Percentiles rank a stretch among this genome's conserved stretches.
phyloP scores from a whole-genome alignment of 2,113 vertebrate species.

The Azemiops feae region DNA sequence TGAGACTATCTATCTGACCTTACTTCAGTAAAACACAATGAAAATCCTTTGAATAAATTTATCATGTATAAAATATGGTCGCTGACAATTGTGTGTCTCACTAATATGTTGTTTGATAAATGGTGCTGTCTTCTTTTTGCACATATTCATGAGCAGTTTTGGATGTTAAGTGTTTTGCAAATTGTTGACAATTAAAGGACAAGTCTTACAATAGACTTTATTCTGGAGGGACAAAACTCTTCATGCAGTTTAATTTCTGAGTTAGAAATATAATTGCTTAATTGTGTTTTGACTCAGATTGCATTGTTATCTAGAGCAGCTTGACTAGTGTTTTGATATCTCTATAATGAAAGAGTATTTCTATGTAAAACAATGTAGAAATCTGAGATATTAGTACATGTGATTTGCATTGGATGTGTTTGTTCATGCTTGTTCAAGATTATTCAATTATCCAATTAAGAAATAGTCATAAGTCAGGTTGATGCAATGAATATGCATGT shows the following conservation, averaged over 20 bases:
- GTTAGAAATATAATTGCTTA: background rate
- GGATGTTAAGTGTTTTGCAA: background rate
- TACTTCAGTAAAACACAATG: slow-evolving; percentile 2
- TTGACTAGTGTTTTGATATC: background rate
- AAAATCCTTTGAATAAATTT: slow-evolving; percentile 33
- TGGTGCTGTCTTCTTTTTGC: background rate
- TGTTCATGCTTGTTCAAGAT: background rate
- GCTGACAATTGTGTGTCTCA: slow-evolving; percentile 17
- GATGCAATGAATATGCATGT: background rate
- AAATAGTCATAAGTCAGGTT: background rate
- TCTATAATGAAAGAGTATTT: background rate
- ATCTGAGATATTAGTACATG: background rate
- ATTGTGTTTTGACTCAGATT: background rate
- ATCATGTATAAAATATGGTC: slow-evolving; percentile 3
- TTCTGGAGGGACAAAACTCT: background rate
- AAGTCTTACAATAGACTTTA: background rate
- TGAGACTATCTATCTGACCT: slow-evolving; percentile 50
- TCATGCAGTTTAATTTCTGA: background rate
- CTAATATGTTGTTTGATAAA: slow-evolving; percentile 1
- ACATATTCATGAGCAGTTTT: background rate
- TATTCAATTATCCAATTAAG: background rate
- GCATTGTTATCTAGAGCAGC: background rate
- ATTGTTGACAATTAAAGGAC: slow-evolving; percentile 9
- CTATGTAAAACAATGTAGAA: background rate
- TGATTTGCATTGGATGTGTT: background rate